Evolutionary conservation across 2,797 vertebrate genomes (phyloP).

Genomic region (Syndactyla subalaris): DNA sequence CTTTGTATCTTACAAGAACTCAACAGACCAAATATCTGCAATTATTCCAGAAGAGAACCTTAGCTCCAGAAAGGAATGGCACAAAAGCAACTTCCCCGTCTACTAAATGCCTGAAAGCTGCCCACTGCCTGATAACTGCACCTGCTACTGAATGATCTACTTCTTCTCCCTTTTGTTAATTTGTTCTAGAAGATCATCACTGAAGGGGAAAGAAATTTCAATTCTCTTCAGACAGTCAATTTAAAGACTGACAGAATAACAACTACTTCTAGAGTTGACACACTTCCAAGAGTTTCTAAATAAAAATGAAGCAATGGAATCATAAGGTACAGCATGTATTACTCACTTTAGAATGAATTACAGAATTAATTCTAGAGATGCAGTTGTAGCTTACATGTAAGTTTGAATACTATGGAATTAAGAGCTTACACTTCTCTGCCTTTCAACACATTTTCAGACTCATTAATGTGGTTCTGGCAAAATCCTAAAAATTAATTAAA

Average conservation of each 20-base stretch:
- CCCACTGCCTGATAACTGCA: not conserved
- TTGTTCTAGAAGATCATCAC: not conserved
- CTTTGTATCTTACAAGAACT: not conserved
- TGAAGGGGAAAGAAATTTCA: not conserved
- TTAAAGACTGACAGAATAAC: not conserved
- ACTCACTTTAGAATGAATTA: not conserved
- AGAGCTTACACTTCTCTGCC: not conserved
- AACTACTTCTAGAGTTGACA: not conserved
- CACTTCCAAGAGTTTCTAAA: not conserved
- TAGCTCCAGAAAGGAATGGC: not conserved
- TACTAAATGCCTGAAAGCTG: not conserved
- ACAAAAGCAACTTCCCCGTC: not conserved
- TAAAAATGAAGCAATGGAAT: not conserved
- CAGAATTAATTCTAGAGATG: not conserved
- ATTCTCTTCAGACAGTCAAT: not conserved
- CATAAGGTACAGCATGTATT: not conserved
- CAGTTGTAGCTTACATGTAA: not conserved
- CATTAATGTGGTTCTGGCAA: not conserved
- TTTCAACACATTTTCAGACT: not conserved
- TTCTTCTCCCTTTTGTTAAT: not conserved
- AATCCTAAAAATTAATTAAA: not conserved
- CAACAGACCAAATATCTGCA: not conserved
- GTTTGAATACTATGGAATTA: not conserved
- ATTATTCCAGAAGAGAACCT: not conserved
- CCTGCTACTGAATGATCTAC: not conserved